These are phyloP conservation scores for Verasper variegatus DNA, from an alignment of 2,113 vertebrate genomes.

Conservation along the genomic window DNA sequence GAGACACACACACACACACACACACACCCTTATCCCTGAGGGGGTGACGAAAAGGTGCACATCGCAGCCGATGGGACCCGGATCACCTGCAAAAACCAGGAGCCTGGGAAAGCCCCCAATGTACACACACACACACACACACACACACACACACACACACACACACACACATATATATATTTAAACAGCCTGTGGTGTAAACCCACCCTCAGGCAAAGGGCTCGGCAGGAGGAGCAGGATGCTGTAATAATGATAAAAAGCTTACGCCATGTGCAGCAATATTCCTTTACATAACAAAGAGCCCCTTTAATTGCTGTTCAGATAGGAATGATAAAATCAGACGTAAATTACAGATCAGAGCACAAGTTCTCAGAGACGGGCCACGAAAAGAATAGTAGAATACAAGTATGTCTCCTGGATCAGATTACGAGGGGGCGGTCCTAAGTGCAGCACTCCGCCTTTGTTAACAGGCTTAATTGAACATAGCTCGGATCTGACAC, in stretches of 20 bases:
- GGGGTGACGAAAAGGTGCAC: constrained; percentile 34
- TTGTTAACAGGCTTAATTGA: constrained; percentile 65
- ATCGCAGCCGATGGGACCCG: constrained; percentile 19
- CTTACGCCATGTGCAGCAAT: constrained; percentile 34
- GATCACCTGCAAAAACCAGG: constrained; percentile 53
- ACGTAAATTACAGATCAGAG: constrained; percentile 28
- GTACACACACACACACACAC: neutral
- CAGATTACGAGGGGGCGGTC: constrained; percentile 22
- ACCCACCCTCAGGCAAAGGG: constrained; percentile 23
- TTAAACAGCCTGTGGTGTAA: constrained; percentile 18
- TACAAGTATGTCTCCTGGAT: constrained; percentile 18
- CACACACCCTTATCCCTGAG: constrained; percentile 50
- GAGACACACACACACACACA: constrained; percentile 56
- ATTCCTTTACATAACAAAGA: constrained; percentile 36
- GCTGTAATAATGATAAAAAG: constrained; percentile 52
- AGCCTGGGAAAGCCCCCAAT: constrained; percentile 66
- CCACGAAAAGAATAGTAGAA: constrained; percentile 16
- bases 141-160: constrained; percentile 31
- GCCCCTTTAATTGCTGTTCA: constrained; percentile 33
- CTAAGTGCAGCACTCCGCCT: constrained; percentile 41
- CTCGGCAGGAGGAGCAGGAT: constrained; percentile 25
- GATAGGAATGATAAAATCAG: constrained; percentile 20
- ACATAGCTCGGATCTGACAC: constrained; percentile 63
- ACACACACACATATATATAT: neutral
- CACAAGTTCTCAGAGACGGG: neutral